Conservation (phyloP, 2,113 vertebrate genomes). For the Scalopus aquaticus region DNA sequence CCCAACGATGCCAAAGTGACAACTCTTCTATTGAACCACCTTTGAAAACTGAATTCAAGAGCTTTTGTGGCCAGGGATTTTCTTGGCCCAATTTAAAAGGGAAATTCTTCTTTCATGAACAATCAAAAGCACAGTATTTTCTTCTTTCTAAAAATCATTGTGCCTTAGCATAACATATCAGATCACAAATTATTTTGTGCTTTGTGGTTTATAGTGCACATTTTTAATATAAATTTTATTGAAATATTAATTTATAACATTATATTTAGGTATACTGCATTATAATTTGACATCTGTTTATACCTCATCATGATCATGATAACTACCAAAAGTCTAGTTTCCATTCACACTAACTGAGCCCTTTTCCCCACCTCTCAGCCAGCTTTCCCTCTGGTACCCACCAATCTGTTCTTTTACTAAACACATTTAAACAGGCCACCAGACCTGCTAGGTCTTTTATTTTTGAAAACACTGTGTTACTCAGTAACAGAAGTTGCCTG, state of each 20-base stretch:
- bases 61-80: not conserved
- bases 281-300: not conserved
- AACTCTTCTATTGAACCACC: conserved; percentile 1
- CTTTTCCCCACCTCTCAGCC: not conserved
- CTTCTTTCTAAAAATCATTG: not conserved
- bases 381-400: not conserved
- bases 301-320: not conserved
- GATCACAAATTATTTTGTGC: not conserved
- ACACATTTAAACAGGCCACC: not conserved
- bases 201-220: not conserved
- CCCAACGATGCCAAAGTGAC: not conserved
- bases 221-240: not conserved
- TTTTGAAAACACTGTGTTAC: not conserved
- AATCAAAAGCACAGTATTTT: conserved; percentile 4
- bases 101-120: conserved; percentile 28
- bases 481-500: not conserved
- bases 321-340: not conserved
- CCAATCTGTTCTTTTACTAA: not conserved
- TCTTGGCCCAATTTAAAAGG: conserved; percentile 36
- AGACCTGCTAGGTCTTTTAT: no score
- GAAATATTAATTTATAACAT: not conserved
- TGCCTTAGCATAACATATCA: not conserved
- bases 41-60: conserved; percentile 54
- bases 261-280: not conserved
- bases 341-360: not conserved